Evolutionary conservation across 35 echinoderm and acorn worm species (phyloP).

Genomic region (Apostichopus parvimensis): DNA sequence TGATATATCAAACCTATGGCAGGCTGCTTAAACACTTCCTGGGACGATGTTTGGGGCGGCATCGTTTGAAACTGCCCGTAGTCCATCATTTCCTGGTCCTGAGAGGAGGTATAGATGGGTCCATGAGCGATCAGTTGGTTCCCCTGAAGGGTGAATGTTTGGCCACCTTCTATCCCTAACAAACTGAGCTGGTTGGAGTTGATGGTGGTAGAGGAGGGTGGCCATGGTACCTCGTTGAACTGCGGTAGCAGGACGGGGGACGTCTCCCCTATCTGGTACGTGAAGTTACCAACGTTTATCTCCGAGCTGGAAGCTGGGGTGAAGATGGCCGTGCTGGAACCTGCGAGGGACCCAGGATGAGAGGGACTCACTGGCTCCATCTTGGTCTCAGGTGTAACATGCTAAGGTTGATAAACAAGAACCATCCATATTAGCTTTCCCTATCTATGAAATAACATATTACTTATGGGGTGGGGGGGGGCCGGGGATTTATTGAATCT

Average conservation of each 20-base stretch:
- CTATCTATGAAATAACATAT: too few species aligned
- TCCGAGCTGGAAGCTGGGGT: neutral
- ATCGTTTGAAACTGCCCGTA: neutral
- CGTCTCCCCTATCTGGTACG: neutral
- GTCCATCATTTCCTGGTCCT: neutral
- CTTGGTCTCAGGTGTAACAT: neutral
- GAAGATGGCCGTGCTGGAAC: neutral
- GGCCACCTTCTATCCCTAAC: neutral
- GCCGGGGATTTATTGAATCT: too few species aligned
- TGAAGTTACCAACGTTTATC: neutral
- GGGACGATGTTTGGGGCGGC: neutral
- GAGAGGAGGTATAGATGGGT: neutral
- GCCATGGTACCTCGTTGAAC: neutral
- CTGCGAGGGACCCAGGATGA: neutral
- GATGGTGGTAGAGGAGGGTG: neutral
- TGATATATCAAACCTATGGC: neutral
- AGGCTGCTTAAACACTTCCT: neutral
- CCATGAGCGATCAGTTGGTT: neutral
- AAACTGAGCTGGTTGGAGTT: neutral
- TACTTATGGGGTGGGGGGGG: too few species aligned
- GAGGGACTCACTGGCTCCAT: constrained; percentile 10
- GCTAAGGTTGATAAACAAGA: neutral
- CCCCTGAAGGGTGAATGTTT: neutral
- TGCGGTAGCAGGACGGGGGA: neutral
- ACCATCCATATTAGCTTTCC: too few species aligned